Evolutionary conservation across 2,113 vertebrate species (phyloP), one percentile per base, ranked within the genome.

Genomic region (Neotragus pygmaeus): DNA sequence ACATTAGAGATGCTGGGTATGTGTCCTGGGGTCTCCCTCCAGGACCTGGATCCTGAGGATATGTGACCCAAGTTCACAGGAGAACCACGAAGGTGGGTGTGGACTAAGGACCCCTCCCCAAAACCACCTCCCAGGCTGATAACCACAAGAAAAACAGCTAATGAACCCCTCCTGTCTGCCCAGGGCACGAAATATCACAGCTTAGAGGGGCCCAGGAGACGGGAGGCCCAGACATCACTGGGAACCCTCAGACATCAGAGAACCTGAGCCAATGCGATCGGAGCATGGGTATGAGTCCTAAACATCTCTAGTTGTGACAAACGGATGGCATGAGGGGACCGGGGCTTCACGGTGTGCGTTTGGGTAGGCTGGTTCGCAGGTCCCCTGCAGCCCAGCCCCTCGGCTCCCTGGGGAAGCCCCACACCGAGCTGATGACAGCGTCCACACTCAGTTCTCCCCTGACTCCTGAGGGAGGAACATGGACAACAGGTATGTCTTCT

Each of bases 151-250:
- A 47, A 30, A 33, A 33, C 27, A 39, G 8, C 30, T 6, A 2
- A 19, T 3, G 6, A 36, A 55, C 60, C 81, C 21, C 9, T 10
- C 19, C 16, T 3, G 3, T 13, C 30, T 6, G 62, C 15, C 51
- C 60, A 17, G 47, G 45, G 11, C 47, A 3, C 17, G 0, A 12
- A 80, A 17, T 21, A 30, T 28, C 23, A 36, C 81, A 36, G 81
- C 81, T 47, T 7, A 27, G 39, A 7, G 30, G 51, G 7, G 10
- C 21, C 19, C 6, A 16, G 28, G 47, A 70, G 3, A 43, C 2
- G 0, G 0, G 12, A 30, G 17, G 8, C 13, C 78, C 5, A 3
- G 39, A 12, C 17, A 16, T 23, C 33, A 2, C 7, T 0, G 8
- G 62, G 14, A 49, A 2, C 43, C 28, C 8, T 11, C 1, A 7